phyloP scores from a whole-genome alignment of 2,113 vertebrate genomes.

The Chrysochloris asiatica region DNA sequence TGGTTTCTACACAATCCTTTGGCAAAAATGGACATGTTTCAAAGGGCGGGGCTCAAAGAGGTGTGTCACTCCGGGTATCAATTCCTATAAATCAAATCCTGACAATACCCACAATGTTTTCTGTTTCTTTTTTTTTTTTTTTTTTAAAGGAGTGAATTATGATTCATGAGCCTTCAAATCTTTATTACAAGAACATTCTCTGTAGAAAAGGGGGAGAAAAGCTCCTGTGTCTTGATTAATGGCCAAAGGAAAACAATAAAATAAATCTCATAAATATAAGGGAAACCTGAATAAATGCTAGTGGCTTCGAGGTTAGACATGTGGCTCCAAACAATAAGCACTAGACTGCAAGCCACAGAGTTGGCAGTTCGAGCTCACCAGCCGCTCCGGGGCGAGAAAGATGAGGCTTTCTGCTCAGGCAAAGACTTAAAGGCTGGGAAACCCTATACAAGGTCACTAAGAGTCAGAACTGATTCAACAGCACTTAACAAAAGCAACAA shows the following conservation, averaged over 20 bases:
- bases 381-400: too few species aligned
- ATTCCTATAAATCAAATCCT: slow-evolving; percentile 76
- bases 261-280: slow-evolving; percentile 73
- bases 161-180: slow-evolving; percentile 74
- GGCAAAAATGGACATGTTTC: slow-evolving; percentile 61
- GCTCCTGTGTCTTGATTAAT: slow-evolving; percentile 73
- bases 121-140: too few species aligned
- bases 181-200: slow-evolving; percentile 75
- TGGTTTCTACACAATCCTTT: slow-evolving; percentile 41
- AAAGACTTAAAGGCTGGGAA: too few species aligned
- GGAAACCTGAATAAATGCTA: slow-evolving; percentile 39
- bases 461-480: too few species aligned
- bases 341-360: too few species aligned
- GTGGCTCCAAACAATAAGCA: too few species aligned
- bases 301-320: slow-evolving; percentile 49
- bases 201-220: background rate
- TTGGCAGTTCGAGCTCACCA: too few species aligned
- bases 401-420: too few species aligned
- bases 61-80: slow-evolving; percentile 68
- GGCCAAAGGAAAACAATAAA: slow-evolving; percentile 73
- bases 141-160: slow-evolving; percentile 70
- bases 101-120: slow-evolving; percentile 64
- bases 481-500: too few species aligned
- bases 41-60: slow-evolving; percentile 63
- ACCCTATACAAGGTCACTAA: too few species aligned